Percentiles rank a stretch among this genome's conserved stretches.
These are phyloP conservation scores for Atlantisia rogersi DNA, from an alignment of 2,113 vertebrate genomes.

Conservation along the genomic window DNA sequence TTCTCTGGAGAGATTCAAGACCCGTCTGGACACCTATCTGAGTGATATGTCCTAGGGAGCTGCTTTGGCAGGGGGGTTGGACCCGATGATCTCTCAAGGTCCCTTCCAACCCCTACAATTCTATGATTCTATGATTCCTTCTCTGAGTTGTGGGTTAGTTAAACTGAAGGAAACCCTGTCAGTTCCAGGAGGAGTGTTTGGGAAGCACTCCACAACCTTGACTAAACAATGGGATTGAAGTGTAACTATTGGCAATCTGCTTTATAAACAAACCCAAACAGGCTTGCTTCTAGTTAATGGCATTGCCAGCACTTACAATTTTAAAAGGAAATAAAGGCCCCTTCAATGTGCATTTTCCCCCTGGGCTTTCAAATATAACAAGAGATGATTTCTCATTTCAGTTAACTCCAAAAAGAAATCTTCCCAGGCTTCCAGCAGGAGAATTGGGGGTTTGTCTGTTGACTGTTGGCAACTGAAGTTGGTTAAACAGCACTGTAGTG, in stretches of 20 bases:
- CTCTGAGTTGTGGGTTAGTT: background rate
- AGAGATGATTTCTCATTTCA: background rate
- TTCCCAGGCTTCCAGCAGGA: conserved; percentile 4
- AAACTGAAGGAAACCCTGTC: background rate
- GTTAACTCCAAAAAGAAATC: background rate
- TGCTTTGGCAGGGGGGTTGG: too few relatives aligned
- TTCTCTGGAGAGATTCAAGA: too few relatives aligned
- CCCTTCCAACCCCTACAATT: too few relatives aligned
- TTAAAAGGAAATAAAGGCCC: background rate
- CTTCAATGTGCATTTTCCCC: background rate
- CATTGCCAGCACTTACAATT: background rate
- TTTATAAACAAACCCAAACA: conserved; percentile 10
- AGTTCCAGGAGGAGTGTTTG: background rate
- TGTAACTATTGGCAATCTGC: conserved; percentile 9
- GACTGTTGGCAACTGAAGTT: background rate
- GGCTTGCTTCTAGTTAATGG: background rate
- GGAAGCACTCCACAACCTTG: conserved; percentile 5
- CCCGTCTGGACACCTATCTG: too few relatives aligned
- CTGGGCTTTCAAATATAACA: background rate
- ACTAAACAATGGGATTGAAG: background rate
- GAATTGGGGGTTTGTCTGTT: background rate
- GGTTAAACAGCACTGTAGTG: conserved; percentile 6
- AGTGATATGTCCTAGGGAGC: too few relatives aligned
- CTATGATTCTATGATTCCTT: too few relatives aligned
- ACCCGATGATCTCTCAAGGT: too few relatives aligned